phyloP scores from a whole-genome alignment of 2,888 invertebrate genomes.

The Bombylius major region DNA sequence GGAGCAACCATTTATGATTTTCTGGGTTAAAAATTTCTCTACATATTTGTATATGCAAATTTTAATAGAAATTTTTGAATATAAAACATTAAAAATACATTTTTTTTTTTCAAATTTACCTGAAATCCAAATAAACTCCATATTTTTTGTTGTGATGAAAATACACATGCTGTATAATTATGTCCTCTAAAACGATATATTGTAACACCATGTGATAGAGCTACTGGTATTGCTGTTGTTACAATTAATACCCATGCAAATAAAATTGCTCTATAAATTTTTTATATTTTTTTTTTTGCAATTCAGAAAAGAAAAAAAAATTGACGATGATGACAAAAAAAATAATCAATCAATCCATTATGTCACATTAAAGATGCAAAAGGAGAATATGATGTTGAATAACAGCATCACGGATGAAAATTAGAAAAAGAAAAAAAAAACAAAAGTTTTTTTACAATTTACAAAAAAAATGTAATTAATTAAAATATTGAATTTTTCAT shows the following conservation, averaged over 20 bases:
- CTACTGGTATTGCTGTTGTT: slow-evolving; percentile 63
- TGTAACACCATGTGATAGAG: slow-evolving; percentile 63
- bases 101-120: slow-evolving; percentile 22
- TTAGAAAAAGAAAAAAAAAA: too few relatives aligned
- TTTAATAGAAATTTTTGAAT: neutral
- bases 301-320: neutral
- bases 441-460: too few relatives aligned
- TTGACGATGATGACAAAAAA: neutral
- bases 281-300: neutral
- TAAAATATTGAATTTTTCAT: neutral
- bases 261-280: slow-evolving; percentile 48
- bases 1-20: too few relatives aligned
- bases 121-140: slow-evolving; percentile 40
- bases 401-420: too few relatives aligned
- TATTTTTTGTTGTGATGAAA: slow-evolving; percentile 45
- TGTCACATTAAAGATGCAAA: too few relatives aligned
- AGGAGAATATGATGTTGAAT: too few relatives aligned
- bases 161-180: slow-evolving; percentile 55
- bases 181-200: slow-evolving; percentile 50
- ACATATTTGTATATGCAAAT: neutral
- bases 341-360: too few relatives aligned
- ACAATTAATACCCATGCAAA: slow-evolving; percentile 72
- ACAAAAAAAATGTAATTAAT: too few relatives aligned
- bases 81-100: too few relatives aligned
- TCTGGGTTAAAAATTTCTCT: too few relatives aligned